Conservation (phyloP, 2,797 vertebrate species). For the Rhabdomys pumilio region DNA sequence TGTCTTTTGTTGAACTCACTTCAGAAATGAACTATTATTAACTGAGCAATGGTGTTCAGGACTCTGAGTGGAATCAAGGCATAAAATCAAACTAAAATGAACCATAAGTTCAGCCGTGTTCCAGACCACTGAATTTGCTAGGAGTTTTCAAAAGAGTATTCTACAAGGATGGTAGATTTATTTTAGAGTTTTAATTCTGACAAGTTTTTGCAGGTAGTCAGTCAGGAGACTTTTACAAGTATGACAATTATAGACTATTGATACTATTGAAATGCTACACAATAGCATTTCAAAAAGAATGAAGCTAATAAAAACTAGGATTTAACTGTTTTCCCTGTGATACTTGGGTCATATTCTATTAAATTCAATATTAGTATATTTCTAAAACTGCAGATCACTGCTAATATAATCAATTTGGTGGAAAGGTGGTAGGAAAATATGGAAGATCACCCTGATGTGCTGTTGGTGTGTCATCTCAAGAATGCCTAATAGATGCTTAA, state of each 20-base stretch:
- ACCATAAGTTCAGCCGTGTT: slow-evolving; percentile 32
- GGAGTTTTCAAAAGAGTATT: slow-evolving; percentile 61
- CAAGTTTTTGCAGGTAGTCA: slow-evolving; percentile 29
- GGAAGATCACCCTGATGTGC: not conserved
- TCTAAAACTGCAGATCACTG: not conserved
- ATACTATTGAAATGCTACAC: too few species aligned
- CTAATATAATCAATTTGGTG: not conserved
- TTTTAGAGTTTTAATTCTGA: slow-evolving; percentile 62
- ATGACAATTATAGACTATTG: not conserved
- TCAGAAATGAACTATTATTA: slow-evolving; percentile 80
- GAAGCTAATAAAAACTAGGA: slow-evolving; percentile 28
- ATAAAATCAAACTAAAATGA: slow-evolving; percentile 78
- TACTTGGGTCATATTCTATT: not conserved
- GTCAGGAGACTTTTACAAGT: not conserved
- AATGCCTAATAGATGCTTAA: not conserved
- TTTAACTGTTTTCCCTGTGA: not conserved
- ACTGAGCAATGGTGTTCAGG: slow-evolving; percentile 60
- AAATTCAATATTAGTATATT: not conserved
- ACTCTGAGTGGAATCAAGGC: slow-evolving; percentile 72
- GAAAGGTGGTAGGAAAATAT: not conserved
- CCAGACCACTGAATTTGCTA: slow-evolving; percentile 43
- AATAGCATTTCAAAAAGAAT: not conserved
- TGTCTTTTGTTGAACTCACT: slow-evolving; percentile 71
- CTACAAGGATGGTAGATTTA: not conserved
- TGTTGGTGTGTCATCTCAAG: not conserved